Evolutionary conservation across 1,140 invertebrate species (phyloP), one percentile per base, ranked within the genome.

Genomic region (Euwallacea fornicatus): DNA sequence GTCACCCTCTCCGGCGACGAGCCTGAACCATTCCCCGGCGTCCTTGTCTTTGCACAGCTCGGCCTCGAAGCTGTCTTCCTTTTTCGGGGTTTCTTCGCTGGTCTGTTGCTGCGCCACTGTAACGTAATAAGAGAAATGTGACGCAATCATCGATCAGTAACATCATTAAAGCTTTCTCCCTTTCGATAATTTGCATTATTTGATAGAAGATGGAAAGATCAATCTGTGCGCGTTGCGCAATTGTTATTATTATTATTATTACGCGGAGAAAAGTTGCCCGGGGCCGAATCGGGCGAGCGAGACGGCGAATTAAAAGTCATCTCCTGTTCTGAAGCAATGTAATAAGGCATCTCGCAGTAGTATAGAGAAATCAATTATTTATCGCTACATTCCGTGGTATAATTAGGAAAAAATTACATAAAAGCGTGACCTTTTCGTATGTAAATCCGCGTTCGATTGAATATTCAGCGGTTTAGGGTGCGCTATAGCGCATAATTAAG

Each of bases 1-100:
- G 83, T 97, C 94, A 78, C 93, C 93, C 80, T 95, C 93, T 73
- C 92, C 92, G 53, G 91, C 89, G 21, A 93, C 91, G 74, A 97
- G 83, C 77, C 95, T 88, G 84, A 97, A 97, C 93, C 94, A 97
- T 83, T 97, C 94, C 59, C 94, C 94, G n/a, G 94, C 93, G 82
- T 95, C 94, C 84, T 95, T 95, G 82, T 94, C 93, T 85, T 95
- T 94, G 83, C 94, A 97, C 65, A 97, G 86, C 82, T 95, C 93
- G 80, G 85, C 88, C 81, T 96, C 93, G 81, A 93, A 91, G 81
- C 89, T 93, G 73, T 94, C 93, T 76, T 93, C 91, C 83, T 93
- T 93, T 81, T 93, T 93, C 43, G 85, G 81, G 44, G 83, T 76
- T 66, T 81, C 80, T 67, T 85, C 84, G 21, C 81, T 75, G 9